Percentiles rank a stretch among this genome's conserved stretches.
phyloP scores from a whole-genome alignment of 2,888 invertebrate species.

The Auanema sp. region DNA sequence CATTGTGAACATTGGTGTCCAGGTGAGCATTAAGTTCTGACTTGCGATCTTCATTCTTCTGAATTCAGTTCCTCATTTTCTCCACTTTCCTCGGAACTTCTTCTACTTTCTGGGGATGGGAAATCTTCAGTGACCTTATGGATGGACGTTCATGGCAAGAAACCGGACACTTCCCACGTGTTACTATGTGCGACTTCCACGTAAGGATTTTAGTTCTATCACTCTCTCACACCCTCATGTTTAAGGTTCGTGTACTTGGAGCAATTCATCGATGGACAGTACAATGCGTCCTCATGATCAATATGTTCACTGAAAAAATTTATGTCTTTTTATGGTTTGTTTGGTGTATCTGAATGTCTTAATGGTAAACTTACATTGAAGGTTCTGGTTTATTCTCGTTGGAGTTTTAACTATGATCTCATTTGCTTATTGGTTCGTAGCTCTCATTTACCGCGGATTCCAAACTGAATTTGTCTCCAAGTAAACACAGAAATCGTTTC shows the following conservation, averaged over 20 bases:
- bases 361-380: constrained; percentile 4
- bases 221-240: neutral
- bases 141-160: constrained; percentile 45
- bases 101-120: constrained; percentile 44
- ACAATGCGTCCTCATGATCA: constrained; percentile 57
- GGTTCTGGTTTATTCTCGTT: constrained; percentile 62
- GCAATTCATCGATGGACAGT: constrained; percentile 62
- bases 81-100: constrained; percentile 47
- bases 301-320: constrained; percentile 47
- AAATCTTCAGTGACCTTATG: constrained; percentile 35
- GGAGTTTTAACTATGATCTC: constrained; percentile 40
- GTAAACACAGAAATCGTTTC: constrained; percentile 31
- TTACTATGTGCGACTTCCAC: constrained; percentile 50
- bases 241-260: constrained; percentile 49
- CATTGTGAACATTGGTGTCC: constrained; percentile 42
- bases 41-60: neutral
- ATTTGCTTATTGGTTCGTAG: constrained; percentile 24
- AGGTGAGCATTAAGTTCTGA: constrained; percentile 8
- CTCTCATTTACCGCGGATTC: constrained; percentile 25
- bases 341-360: neutral
- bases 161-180: constrained; percentile 48
- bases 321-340: constrained; percentile 27
- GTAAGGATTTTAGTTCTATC: constrained; percentile 13
- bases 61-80: constrained; percentile 42
- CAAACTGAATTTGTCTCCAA: constrained; percentile 46